Evolutionary conservation across 2,797 vertebrate genomes (phyloP).

Genomic region (Sebastes wilsoni): DNA sequence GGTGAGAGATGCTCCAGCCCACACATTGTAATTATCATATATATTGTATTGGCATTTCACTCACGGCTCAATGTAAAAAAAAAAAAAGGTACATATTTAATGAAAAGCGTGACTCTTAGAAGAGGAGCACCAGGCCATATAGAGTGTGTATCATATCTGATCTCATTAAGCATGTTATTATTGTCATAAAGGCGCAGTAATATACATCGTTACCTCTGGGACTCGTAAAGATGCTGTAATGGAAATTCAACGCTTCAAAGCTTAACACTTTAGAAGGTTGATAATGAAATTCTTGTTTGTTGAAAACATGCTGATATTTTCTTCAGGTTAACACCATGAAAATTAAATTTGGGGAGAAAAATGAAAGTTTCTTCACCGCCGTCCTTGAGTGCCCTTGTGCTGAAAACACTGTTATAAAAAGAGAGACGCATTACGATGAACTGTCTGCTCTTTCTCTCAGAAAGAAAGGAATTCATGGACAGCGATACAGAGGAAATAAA

Average conservation of each 20-base stretch:
- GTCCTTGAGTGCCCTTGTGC: neutral
- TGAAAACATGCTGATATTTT: neutral
- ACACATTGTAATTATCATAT: conserved; percentile 74
- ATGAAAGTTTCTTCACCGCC: neutral
- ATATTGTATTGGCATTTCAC: conserved; percentile 71
- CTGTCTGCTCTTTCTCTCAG: neutral
- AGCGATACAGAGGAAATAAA: neutral
- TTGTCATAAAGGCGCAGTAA: conserved; percentile 61
- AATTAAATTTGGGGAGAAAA: neutral
- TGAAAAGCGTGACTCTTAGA: conserved; percentile 55
- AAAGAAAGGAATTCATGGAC: neutral
- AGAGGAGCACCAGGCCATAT: conserved; percentile 9
- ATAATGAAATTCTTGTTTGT: neutral
- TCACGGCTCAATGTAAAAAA: conserved; percentile 52
- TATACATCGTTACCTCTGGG: conserved; percentile 33
- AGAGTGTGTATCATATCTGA: conserved; percentile 31
- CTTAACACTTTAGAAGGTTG: neutral
- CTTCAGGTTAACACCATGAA: neutral
- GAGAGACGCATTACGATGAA: neutral
- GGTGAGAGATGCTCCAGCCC: conserved; percentile 44
- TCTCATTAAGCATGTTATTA: conserved; percentile 63
- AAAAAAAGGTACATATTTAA: conserved; percentile 57
- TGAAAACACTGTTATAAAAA: neutral
- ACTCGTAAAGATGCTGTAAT: conserved; percentile 53
- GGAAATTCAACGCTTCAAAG: conserved; percentile 48